Percentiles rank a stretch among this genome's conserved stretches.
Evolutionary conservation across 2,888 invertebrate genomes (phyloP).

Genomic region (Eumerus sabulonum): DNA sequence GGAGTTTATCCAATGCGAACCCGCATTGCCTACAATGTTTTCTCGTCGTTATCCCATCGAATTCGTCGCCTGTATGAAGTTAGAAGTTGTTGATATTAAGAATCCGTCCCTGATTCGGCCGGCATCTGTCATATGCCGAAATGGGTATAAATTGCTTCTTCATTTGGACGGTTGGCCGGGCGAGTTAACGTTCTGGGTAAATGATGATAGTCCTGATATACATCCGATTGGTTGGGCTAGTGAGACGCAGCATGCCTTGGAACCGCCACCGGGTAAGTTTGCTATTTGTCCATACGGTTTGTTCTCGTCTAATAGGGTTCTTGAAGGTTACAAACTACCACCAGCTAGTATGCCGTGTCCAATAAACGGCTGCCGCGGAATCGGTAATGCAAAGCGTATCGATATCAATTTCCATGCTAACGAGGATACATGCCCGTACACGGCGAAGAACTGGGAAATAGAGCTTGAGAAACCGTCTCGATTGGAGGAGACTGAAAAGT

Average conservation of each 20-base stretch:
- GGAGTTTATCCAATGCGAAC: conserved; percentile 82
- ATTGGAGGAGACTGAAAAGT: conserved; percentile 58
- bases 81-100: conserved; percentile 92
- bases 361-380: conserved; percentile 91
- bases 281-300: too few species aligned
- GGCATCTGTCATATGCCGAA: conserved; percentile 88
- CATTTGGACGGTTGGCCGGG: conserved; percentile 94
- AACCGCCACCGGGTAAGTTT: conserved; percentile 88
- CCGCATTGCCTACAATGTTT: conserved; percentile 91
- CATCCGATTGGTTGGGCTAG: conserved; percentile 96
- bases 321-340: conserved; percentile 79
- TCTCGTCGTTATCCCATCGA: conserved; percentile 87
- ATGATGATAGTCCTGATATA: conserved; percentile 93
- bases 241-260: conserved; percentile 91
- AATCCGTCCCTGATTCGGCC: conserved; percentile 92
- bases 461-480: conserved; percentile 75
- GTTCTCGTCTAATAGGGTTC: too few species aligned
- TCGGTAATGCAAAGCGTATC: conserved; percentile 91
- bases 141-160: conserved; percentile 87
- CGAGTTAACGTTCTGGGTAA: conserved; percentile 91
- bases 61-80: conserved; percentile 90
- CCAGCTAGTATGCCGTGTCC: conserved; percentile 84
- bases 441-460: conserved; percentile 76
- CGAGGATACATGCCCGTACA: conserved; percentile 88
- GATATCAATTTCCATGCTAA: conserved; percentile 86